Conservation (phyloP, 2,797 vertebrate species). For the Cyprinodon diabolis region DNA sequence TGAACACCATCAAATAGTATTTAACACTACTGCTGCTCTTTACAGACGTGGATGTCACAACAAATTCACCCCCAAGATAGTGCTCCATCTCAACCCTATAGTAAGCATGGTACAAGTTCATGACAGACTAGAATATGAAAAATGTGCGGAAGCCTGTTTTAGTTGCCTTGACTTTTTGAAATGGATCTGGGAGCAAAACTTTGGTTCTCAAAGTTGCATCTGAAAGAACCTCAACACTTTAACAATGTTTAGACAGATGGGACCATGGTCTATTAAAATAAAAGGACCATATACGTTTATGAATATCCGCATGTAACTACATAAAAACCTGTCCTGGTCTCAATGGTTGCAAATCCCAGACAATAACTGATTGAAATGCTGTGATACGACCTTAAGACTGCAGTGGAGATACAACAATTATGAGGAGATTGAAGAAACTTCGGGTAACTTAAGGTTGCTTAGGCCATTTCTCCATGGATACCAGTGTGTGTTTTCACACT, state of each 20-base stretch:
- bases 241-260: no score
- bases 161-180: no score
- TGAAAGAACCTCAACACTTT: neutral
- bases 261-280: no score
- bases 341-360: neutral
- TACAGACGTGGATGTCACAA: neutral
- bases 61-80: neutral
- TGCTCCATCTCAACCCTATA: neutral
- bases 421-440: neutral
- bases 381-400: neutral
- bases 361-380: neutral
- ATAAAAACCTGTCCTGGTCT: no score
- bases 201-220: neutral
- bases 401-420: neutral
- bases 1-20: neutral
- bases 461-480: neutral
- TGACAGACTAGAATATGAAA: neutral
- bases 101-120: neutral
- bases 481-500: neutral
- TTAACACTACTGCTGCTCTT: neutral
- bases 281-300: no score
- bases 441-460: neutral
- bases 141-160: neutral
- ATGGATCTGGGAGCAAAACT: no score
- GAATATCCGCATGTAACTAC: no score